Percentiles rank a stretch among this genome's conserved stretches.
Conservation (phyloP, 1,140 invertebrate genomes). For the Elysia chlorotica region DNA sequence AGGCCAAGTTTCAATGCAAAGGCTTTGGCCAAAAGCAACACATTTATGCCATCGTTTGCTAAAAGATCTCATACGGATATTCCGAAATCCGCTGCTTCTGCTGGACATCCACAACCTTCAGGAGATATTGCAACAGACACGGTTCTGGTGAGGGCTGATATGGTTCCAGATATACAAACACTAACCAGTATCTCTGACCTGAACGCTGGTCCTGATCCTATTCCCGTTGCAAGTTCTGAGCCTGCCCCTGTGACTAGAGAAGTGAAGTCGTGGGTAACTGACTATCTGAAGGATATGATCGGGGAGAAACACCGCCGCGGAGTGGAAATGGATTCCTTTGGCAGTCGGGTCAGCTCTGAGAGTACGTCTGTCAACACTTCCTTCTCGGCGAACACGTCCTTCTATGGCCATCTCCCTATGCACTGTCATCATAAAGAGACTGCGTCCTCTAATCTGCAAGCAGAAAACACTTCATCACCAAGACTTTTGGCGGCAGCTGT, state of each 20-base stretch:
- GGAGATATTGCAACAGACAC: too few relatives aligned
- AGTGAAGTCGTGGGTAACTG: neutral
- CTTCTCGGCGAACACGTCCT: neutral
- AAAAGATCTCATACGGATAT: too few relatives aligned
- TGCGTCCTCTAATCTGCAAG: neutral
- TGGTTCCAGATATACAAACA: too few relatives aligned
- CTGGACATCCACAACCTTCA: too few relatives aligned
- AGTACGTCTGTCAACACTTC: neutral
- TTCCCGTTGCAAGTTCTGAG: too few relatives aligned
- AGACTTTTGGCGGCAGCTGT: neutral
- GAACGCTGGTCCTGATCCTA: too few relatives aligned
- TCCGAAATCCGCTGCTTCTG: too few relatives aligned
- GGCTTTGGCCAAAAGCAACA: neutral
- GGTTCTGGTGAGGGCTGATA: too few relatives aligned
- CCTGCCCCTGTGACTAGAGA: too few relatives aligned
- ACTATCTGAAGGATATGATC: neutral
- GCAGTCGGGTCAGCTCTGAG: neutral
- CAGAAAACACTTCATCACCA: neutral
- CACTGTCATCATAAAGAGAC: neutral
- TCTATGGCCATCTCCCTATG: neutral
- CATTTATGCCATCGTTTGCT: neutral
- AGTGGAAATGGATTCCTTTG: neutral
- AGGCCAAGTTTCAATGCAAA: constrained; percentile 4
- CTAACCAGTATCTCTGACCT: too few relatives aligned
- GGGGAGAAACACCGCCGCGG: neutral